phyloP scores from a whole-genome alignment of 2,797 vertebrate species.

The Acropternis orthonyx region DNA sequence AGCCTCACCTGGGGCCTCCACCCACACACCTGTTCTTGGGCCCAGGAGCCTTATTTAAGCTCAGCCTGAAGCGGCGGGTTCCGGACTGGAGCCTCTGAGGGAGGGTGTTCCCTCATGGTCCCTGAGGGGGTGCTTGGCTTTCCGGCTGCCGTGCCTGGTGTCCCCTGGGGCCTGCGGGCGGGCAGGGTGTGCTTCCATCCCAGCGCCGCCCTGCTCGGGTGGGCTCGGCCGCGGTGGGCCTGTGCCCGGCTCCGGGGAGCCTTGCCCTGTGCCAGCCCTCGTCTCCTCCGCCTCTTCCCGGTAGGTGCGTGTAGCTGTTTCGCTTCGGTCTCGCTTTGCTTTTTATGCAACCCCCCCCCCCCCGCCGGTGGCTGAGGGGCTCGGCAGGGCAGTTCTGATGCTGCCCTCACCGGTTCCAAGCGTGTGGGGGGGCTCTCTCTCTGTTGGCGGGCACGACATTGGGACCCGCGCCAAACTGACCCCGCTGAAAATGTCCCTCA shows the following conservation, averaged over 20 bases:
- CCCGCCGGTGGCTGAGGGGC: not conserved
- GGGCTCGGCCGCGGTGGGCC: not conserved
- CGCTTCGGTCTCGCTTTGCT: not conserved
- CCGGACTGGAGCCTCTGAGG: accelerated
- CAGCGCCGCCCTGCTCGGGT: not conserved
- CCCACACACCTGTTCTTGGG: not conserved
- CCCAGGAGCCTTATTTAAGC: not conserved
- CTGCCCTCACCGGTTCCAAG: not conserved
- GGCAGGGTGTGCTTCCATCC: not conserved
- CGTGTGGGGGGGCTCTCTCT: not conserved
- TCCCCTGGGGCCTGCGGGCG: no score
- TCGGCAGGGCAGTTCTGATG: not conserved
- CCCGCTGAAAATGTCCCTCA: no score
- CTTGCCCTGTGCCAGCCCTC: not conserved
- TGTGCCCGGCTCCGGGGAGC: not conserved
- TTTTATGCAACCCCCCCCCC: not conserved
- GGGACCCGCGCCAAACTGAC: no score
- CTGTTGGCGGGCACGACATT: no score
- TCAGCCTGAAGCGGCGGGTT: accelerated
- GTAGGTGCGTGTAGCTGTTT: not conserved
- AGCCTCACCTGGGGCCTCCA: not conserved
- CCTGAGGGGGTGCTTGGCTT: not conserved
- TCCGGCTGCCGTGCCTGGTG: not conserved
- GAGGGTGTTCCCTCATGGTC: accelerated
- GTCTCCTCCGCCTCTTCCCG: not conserved